These are phyloP conservation scores for Phthorimaea operculella DNA, from an alignment of 1,140 invertebrate genomes.

Conservation along the genomic window DNA sequence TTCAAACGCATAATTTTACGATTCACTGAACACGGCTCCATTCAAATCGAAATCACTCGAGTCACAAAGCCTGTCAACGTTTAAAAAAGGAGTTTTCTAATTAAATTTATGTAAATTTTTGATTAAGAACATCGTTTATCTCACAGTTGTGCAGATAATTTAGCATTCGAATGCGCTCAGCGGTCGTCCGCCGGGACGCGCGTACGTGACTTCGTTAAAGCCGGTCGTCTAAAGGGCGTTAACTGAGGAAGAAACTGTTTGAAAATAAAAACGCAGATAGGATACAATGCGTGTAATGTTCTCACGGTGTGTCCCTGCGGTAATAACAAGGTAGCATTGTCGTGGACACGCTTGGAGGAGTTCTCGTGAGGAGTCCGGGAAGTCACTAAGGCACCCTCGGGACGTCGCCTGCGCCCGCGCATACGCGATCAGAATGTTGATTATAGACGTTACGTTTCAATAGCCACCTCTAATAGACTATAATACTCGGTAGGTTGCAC, in stretches of 20 bases:
- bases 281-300: constrained; percentile 36
- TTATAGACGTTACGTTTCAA: constrained; percentile 29
- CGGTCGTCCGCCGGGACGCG: constrained; percentile 7
- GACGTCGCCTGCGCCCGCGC: constrained; percentile 24
- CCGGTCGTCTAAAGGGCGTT: neutral
- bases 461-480: constrained; percentile 19
- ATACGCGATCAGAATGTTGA: constrained; percentile 54
- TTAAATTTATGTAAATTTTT: constrained; percentile 7
- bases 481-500: constrained; percentile 8
- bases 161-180: constrained; percentile 18
- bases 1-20: constrained; percentile 32
- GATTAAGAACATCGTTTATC: constrained; percentile 7
- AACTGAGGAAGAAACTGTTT: neutral
- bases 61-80: neutral
- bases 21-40: constrained; percentile 23
- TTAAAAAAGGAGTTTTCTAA: neutral
- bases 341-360: constrained; percentile 36
- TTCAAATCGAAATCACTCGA: constrained; percentile 16
- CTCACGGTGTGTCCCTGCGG: constrained; percentile 43
- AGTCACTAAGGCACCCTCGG: constrained; percentile 43
- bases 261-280: constrained; percentile 8
- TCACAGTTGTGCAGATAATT: constrained; percentile 14
- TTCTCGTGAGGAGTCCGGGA: constrained; percentile 35
- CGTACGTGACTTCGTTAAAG: constrained; percentile 18
- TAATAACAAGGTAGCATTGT: constrained; percentile 50